Conservation (phyloP, 2,888 invertebrate genomes). For the Sarcophaga subvicina region DNA sequence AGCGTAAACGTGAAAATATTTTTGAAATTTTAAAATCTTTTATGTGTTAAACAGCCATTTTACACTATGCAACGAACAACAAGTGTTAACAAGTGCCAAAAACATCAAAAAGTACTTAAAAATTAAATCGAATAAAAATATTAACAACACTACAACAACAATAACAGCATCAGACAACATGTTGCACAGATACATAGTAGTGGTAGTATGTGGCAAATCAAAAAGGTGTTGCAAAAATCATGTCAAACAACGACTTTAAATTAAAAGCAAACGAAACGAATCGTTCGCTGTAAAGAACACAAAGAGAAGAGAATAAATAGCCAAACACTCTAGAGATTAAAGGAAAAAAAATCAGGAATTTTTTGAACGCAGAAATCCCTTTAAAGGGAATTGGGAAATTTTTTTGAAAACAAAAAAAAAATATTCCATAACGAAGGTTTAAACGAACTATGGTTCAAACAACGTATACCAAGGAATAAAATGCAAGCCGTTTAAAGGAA, state of each 20-base stretch:
- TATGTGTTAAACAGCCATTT: conserved; percentile 56
- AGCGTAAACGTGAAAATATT: neutral
- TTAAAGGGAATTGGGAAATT: conserved; percentile 51
- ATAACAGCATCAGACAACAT: conserved; percentile 23
- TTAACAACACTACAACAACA: neutral
- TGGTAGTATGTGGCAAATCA: conserved; percentile 19
- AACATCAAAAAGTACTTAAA: conserved; percentile 69
- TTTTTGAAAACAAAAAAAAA: neutral
- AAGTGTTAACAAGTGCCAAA: conserved; percentile 68
- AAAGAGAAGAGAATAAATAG: neutral
- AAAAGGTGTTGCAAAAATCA: conserved; percentile 60
- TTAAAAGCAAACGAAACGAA: conserved; percentile 43
- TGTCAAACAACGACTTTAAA: conserved; percentile 56
- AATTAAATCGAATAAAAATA: conserved; percentile 54
- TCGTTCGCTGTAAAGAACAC: neutral
- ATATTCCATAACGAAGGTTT: neutral
- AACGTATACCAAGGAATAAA: neutral
- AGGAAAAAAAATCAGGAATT: conserved; percentile 15
- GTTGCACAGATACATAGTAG: neutral
- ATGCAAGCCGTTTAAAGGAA: conserved; percentile 20
- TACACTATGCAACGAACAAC: conserved; percentile 30
- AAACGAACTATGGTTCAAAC: neutral
- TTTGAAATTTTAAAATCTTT: conserved; percentile 56
- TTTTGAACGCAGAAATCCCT: conserved; percentile 49
- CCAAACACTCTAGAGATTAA: conserved; percentile 45